Percentiles rank a stretch among this genome's conserved stretches.
Conservation (phyloP, 2,797 vertebrate species). For the Paratrypauchen microcephalus region DNA sequence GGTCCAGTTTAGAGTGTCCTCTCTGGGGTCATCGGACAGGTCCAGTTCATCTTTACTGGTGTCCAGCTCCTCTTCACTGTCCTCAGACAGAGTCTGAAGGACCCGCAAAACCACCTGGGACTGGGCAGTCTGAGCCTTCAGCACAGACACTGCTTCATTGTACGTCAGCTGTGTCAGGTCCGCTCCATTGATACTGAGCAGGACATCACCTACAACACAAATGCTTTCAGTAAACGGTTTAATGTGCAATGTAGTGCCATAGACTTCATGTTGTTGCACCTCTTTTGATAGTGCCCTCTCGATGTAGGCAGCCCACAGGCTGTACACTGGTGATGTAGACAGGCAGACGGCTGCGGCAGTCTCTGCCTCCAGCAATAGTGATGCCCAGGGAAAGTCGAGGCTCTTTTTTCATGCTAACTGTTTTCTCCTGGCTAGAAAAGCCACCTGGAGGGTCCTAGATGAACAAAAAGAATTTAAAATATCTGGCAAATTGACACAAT, state of each 20-base stretch:
- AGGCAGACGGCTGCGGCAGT: constrained; percentile 86
- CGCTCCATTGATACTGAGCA: constrained; percentile 89
- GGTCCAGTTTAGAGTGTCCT: constrained; percentile 83
- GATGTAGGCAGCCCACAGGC: constrained; percentile 89
- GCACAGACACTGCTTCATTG: constrained; percentile 85
- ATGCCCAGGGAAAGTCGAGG: constrained; percentile 90
- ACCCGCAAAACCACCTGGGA: constrained; percentile 82
- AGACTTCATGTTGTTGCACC: constrained; percentile 66
- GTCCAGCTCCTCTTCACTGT: constrained; percentile 69
- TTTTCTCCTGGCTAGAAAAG: constrained; percentile 86
- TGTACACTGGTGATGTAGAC: constrained; percentile 93
- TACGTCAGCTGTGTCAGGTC: constrained; percentile 90
- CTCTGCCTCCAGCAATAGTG: constrained; percentile 90
- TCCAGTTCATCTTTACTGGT: constrained; percentile 69
- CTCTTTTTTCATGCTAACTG: constrained; percentile 89
- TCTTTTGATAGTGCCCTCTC: constrained; percentile 88
- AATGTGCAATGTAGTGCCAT: neutral
- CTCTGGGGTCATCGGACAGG: constrained; percentile 69
- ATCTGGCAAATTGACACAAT: neutral
- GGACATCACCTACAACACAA: constrained; percentile 81
- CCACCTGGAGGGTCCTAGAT: constrained; percentile 85
- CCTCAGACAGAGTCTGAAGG: constrained; percentile 80
- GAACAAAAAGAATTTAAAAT: constrained; percentile 2
- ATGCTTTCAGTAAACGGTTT: neutral
- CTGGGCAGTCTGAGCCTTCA: constrained; percentile 89